Conservation (phyloP, 2,888 invertebrate species). For the Cartodere bifasciata region DNA sequence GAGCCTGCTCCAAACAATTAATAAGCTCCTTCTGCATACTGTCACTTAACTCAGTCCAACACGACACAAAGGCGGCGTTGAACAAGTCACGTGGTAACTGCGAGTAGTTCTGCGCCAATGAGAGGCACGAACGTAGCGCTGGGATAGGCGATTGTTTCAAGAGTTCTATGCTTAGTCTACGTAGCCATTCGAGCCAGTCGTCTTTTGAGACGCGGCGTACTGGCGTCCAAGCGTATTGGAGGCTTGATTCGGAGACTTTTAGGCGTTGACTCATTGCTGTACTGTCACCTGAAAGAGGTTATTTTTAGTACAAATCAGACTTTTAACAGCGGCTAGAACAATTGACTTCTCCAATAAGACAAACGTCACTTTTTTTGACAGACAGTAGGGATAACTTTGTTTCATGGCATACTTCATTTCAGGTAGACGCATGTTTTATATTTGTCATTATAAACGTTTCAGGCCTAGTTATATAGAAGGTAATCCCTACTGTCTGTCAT, state of each 20-base stretch:
- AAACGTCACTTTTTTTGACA: no score
- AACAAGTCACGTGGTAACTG: slow-evolving; percentile 93
- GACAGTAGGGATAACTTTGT: no score
- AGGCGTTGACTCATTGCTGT: slow-evolving; percentile 51
- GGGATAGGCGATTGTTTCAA: slow-evolving; percentile 93
- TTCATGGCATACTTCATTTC: no score
- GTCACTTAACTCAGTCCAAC: slow-evolving; percentile 90
- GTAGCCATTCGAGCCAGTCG: slow-evolving; percentile 97
- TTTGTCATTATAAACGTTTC: no score
- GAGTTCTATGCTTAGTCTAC: slow-evolving; percentile 81
- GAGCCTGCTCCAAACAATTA: slow-evolving; percentile 73
- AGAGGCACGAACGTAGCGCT: slow-evolving; percentile 81
- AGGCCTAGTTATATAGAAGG: slow-evolving; percentile 5
- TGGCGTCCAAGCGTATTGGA: slow-evolving; percentile 87
- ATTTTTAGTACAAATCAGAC: no score
- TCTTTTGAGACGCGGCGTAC: slow-evolving; percentile 89
- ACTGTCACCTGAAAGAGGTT: no score
- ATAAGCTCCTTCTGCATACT: slow-evolving; percentile 64
- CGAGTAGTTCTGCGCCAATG: slow-evolving; percentile 86
- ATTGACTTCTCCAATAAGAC: no score
- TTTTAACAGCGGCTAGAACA: slow-evolving; percentile 10
- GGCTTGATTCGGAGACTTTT: slow-evolving; percentile 69
- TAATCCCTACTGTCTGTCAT: slow-evolving; percentile 6
- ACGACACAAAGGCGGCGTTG: slow-evolving; percentile 97
- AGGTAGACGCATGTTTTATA: no score